Percentiles rank a stretch among this genome's conserved stretches.
Evolutionary conservation across 1,140 invertebrate species (phyloP).

Genomic region (Megalonaias nervosa): DNA sequence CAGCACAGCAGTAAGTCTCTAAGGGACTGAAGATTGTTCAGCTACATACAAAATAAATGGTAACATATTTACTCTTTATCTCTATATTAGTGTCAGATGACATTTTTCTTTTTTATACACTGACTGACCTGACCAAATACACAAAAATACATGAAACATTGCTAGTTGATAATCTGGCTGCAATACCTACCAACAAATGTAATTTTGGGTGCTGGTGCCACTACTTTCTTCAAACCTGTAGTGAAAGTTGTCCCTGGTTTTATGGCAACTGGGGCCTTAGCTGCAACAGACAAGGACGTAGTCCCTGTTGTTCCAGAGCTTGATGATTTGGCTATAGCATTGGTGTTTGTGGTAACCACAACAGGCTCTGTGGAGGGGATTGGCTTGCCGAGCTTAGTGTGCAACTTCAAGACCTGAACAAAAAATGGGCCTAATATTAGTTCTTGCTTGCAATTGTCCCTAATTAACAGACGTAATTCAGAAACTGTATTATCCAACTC

Average conservation of each 20-base stretch:
- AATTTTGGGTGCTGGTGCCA: slow-evolving; percentile 86
- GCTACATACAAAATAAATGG: too few species aligned
- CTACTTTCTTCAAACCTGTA: slow-evolving; percentile 71
- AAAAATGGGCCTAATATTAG: not conserved
- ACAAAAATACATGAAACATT: too few species aligned
- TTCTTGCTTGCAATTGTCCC: too few species aligned
- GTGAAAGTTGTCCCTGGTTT: slow-evolving; percentile 28
- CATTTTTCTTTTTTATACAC: too few species aligned
- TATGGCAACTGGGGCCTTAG: slow-evolving; percentile 48
- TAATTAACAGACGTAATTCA: too few species aligned
- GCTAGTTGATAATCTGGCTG: too few species aligned
- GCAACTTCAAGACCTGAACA: slow-evolving; percentile 87
- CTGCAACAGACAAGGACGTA: slow-evolving; percentile 32
- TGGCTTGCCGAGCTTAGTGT: slow-evolving; percentile 97
- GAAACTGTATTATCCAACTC: too few species aligned
- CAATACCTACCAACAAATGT: slow-evolving; percentile 84
- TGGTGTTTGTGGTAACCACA: slow-evolving; percentile 51
- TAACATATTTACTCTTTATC: too few species aligned
- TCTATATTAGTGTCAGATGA: too few species aligned
- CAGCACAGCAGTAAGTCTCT: too few species aligned
- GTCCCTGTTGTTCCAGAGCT: slow-evolving; percentile 45
- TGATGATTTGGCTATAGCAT: slow-evolving; percentile 34
- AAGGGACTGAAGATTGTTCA: too few species aligned
- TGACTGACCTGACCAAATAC: too few species aligned
- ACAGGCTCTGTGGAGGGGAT: slow-evolving; percentile 97